phyloP scores from a whole-genome alignment of 2,888 invertebrate genomes.

The Sminthurinus aureus region DNA sequence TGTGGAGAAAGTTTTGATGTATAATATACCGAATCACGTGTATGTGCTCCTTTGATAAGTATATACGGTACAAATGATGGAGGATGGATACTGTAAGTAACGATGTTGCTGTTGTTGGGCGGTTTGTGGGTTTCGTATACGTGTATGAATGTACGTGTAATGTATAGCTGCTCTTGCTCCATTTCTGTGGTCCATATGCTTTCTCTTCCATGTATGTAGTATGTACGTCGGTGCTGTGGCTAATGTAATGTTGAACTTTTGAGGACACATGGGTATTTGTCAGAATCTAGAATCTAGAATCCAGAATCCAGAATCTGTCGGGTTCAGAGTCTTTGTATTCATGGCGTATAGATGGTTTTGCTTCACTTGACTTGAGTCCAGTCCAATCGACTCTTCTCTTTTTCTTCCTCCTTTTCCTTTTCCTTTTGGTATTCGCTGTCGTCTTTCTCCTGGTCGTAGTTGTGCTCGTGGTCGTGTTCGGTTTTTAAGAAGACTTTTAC shows the following conservation, averaged over 20 bases:
- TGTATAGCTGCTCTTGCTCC: too few relatives aligned
- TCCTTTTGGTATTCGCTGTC: too few relatives aligned
- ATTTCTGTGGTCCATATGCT: too few relatives aligned
- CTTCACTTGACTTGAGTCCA: background rate
- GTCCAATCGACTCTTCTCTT: too few relatives aligned
- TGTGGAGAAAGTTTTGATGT: too few relatives aligned
- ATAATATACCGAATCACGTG: too few relatives aligned
- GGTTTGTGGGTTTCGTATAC: background rate
- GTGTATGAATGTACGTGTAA: too few relatives aligned
- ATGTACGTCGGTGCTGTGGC: background rate
- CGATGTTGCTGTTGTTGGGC: background rate
- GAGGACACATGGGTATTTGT: constrained; percentile 12
- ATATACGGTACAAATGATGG: too few relatives aligned
- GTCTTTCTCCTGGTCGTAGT: background rate
- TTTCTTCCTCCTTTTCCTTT: too few relatives aligned
- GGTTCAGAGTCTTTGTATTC: constrained; percentile 27
- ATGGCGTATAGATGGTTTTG: constrained; percentile 25
- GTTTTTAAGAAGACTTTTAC: background rate
- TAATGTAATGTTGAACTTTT: constrained; percentile 25
- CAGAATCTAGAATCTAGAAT: background rate
- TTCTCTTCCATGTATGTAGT: background rate
- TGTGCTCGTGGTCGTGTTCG: background rate
- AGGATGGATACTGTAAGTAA: background rate
- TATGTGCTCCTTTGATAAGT: too few relatives aligned
- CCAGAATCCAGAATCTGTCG: background rate